These are phyloP conservation scores for Calyptommatus sinebrachiatus DNA, from an alignment of 2,113 vertebrate genomes.

Conservation along the genomic window DNA sequence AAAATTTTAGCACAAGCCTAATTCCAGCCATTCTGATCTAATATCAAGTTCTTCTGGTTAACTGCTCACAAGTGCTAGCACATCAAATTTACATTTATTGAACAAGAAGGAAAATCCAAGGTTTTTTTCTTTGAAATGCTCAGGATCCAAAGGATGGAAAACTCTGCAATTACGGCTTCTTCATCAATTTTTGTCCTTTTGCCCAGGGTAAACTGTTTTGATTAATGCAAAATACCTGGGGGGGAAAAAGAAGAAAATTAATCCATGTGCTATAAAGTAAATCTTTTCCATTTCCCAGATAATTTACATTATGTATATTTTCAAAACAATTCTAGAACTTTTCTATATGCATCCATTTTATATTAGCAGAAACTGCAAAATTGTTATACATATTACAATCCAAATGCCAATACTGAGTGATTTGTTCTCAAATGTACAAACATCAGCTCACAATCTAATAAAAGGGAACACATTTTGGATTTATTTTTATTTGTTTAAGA, in stretches of 20 bases:
- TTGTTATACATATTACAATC: not conserved
- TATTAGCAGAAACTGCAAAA: not conserved
- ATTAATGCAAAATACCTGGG: slow-evolving; percentile 66
- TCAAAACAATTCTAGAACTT: not conserved
- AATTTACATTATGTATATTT: not conserved
- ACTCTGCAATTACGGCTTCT: slow-evolving; percentile 44
- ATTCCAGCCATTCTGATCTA: slow-evolving; percentile 79
- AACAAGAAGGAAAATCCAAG: slow-evolving; percentile 43
- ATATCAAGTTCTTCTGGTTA: slow-evolving; percentile 2
- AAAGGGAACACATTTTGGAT: not conserved
- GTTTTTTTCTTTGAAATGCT: slow-evolving; percentile 40
- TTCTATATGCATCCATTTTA: not conserved
- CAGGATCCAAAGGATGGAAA: slow-evolving; percentile 47
- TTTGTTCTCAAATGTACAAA: not conserved
- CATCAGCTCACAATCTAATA: not conserved
- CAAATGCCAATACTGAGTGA: not conserved
- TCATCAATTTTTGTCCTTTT: slow-evolving; percentile 35
- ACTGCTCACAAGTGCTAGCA: slow-evolving; percentile 8
- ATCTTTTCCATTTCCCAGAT: not conserved
- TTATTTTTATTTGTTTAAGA: too few species aligned
- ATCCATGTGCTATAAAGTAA: not conserved
- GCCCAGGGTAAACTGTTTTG: slow-evolving; percentile 19
- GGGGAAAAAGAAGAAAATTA: slow-evolving; percentile 49
- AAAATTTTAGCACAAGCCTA: slow-evolving; percentile 60
- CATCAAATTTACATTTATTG: not conserved